phyloP scores from a whole-genome alignment of 2,888 invertebrate genomes.

The Prosopocoilus inquinatus region DNA sequence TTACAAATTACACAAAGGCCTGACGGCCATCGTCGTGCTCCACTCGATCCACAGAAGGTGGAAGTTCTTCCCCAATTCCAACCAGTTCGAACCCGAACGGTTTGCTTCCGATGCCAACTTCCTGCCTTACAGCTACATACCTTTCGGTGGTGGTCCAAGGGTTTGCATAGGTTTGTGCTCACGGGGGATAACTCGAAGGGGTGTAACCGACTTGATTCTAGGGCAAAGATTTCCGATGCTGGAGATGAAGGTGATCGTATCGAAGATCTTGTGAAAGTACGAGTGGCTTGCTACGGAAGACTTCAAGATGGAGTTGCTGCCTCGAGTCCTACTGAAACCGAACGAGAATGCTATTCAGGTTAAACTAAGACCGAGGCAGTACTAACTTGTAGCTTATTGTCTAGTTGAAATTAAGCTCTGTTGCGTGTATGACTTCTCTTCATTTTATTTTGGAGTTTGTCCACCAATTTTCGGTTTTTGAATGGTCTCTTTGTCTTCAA shows the following conservation, averaged over 20 bases:
- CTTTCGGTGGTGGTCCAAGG: constrained; percentile 43
- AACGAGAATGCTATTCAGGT: constrained; percentile 12
- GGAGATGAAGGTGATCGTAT: constrained; percentile 54
- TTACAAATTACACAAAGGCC: constrained; percentile 19
- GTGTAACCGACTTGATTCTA: constrained; percentile 5
- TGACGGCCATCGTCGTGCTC: constrained; percentile 11
- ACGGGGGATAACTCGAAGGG: neutral
- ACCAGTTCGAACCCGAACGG: constrained; percentile 43
- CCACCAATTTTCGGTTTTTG: too few species aligned
- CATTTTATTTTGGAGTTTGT: too few species aligned
- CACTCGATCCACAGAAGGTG: constrained; percentile 47
- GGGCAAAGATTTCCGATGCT: constrained; percentile 53
- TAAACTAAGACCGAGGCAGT: neutral
- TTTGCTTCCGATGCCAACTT: constrained; percentile 37
- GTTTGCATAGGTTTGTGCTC: constrained; percentile 34
- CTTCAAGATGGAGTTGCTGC: constrained; percentile 13
- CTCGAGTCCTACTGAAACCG: constrained; percentile 18
- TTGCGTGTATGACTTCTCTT: too few species aligned
- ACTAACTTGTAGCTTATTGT: too few species aligned
- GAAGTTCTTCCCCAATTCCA: constrained; percentile 48
- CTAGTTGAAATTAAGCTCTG: too few species aligned
- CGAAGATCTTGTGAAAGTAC: constrained; percentile 54
- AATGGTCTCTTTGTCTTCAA: too few species aligned
- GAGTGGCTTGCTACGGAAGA: constrained; percentile 31
- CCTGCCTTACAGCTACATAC: constrained; percentile 40